Base-by-base conservation (phyloP, 2,888 invertebrate genomes). In the Dyspetes luteomarginatus region DNA sequence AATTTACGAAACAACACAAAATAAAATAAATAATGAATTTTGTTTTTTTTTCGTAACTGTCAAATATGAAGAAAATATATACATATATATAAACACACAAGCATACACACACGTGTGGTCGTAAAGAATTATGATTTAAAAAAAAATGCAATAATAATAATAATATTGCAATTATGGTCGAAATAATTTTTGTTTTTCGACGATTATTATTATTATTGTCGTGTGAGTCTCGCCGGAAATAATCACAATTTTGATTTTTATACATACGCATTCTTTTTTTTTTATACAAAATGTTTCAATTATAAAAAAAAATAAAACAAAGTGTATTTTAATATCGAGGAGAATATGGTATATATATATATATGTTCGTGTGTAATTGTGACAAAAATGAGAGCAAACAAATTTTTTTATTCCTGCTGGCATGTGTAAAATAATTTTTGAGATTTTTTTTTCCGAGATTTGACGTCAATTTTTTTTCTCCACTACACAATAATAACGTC, bases 281-380 rank as follows among this genome's bases (percentile, higher is more conserved):
- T 72, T 73, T 55, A 50, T 56, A 73, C 45, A 24, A 73, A 55
- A 65, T 41, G 72, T 41, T 72, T 78, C 56, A 64, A 73, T 64
- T 69, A 64, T 69, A 48, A 22, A 19, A 48, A 36, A 64, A 64
- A 52, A 71, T 64, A 48, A 69, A 73, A 36, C 65, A 83, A 86
- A 82, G 69, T 81, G 85, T 86, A 86, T 86, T 86, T 86, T 86
- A 80, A 76, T 86, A 81, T 56, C 48, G 58, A 58, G 41, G 52
- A 67, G 19, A 28, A 50, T n/a, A 43, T 7, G 19, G 26, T 22
- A 22, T n/a, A 4, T 56, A 56, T 17, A 50, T 50, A 56, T 28
- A 28, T 55, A 65, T 41, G 41, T 76, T 72, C 55, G 36, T 76
- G 75, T 72, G 76, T 19, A 73, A 81, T 81, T 77, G 81, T 83